These are phyloP conservation scores for Heterocephalus glaber DNA, from an alignment of 2,113 vertebrate species.

Conservation along the genomic window DNA sequence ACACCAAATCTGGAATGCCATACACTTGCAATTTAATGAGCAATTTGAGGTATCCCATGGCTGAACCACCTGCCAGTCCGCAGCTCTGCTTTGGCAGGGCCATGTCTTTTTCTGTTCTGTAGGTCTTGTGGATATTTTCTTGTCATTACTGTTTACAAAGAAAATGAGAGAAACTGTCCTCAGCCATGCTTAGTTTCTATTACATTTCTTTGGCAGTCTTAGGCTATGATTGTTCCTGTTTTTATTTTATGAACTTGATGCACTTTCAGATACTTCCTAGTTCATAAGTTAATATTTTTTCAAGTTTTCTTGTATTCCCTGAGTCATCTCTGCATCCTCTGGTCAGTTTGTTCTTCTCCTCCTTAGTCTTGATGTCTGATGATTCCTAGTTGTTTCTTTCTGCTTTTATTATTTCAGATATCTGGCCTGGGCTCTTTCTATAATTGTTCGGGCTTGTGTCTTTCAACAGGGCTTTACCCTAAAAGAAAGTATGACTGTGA, in stretches of 20 bases:
- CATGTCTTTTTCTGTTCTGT: slow-evolving; percentile 46
- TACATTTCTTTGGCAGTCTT: slow-evolving; percentile 50
- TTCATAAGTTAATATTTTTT: neutral
- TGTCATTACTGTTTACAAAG: slow-evolving; percentile 61
- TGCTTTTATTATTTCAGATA: neutral
- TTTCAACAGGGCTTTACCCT: neutral
- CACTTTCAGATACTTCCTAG: slow-evolving; percentile 1
- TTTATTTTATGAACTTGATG: slow-evolving; percentile 43
- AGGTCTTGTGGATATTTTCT: slow-evolving; percentile 44
- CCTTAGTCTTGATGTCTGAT: neutral
- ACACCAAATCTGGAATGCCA: slow-evolving; percentile 74
- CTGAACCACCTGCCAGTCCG: slow-evolving; percentile 69
- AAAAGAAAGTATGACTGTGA: neutral
- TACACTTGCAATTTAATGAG: slow-evolving; percentile 67
- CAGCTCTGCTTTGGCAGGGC: slow-evolving; percentile 35
- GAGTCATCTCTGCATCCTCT: neutral
- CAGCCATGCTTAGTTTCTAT: neutral
- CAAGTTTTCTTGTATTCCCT: neutral
- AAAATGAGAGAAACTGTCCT: slow-evolving; percentile 48
- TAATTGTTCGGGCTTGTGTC: neutral
- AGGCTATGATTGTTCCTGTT: slow-evolving; percentile 36
- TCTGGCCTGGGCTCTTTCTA: neutral
- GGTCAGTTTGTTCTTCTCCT: neutral
- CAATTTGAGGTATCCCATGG: slow-evolving; percentile 63
- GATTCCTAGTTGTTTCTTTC: neutral